Base-by-base conservation (phyloP, 2,797 vertebrate genomes). In the Nothura maculosa region DNA sequence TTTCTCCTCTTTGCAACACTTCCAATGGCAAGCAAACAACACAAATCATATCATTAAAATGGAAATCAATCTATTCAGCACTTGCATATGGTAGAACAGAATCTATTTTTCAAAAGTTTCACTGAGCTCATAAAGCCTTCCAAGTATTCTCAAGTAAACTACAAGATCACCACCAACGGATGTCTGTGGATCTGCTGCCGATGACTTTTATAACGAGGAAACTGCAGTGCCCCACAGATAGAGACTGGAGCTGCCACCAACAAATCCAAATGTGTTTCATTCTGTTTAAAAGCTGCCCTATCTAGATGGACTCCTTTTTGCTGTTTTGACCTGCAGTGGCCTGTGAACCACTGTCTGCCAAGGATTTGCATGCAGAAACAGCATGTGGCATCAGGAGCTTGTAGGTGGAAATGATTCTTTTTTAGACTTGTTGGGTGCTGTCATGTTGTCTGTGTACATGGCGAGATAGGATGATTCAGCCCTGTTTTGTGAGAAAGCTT, bases 321-420 rank as follows among this genome's bases (percentile, higher is more conserved):
- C 94, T 94, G 91, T 90, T 81, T 92, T 92, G 85, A 93, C 82
- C 79, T 67, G 92, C 72, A 95, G 95, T 42, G 38, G 70, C 20
- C 69, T 87, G 63, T 94, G 83, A 84, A 90, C 27, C 74, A 58
- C 83, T 90, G 76, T 73, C 68, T 96, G 67, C 66, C 94, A 89
- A 96, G 93, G 76, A 93, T 79, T 88, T 95, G n/a, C 47, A 77
- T 91, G 86, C 79, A 95, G 89, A 95, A 94, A 89, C 43, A 94
- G 72, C 45, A 63, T 62, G 24, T 76, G 57, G 38, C 50, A 22
- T 75, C 79, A 95, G 28, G 95, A 30, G 10, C 55, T 67, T 40
- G 27, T 58, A 85, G 68, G 34, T 45, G 58, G 61, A 88, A 94
- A 90, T 57, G 0, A 3, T 60, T 79, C 38, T 43, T 62, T 79